A percentile compares a stretch with the other conserved stretches of the same genome.
These are phyloP conservation scores for Gasterosteus nipponicus DNA, from an alignment of 2,113 vertebrate genomes.

Conservation along the genomic window DNA sequence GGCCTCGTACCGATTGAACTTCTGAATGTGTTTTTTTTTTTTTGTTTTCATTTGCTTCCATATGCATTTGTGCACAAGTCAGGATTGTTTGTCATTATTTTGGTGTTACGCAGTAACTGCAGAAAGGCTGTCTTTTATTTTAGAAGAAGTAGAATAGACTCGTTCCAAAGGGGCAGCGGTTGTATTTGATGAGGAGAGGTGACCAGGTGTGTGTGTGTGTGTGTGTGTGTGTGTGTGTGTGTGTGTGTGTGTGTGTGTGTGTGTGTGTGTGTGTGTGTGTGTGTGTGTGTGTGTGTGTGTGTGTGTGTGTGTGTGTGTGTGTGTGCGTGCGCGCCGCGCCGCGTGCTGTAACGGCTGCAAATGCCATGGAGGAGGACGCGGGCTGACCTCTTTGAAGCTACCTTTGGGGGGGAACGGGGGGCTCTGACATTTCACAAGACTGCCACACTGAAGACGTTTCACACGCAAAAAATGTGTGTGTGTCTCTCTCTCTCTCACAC, in stretches of 20 bases:
- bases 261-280: not conserved
- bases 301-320: not conserved
- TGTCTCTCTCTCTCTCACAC: slow-evolving; percentile 1
- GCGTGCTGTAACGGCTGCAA: slow-evolving; percentile 55
- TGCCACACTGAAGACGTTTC: slow-evolving; percentile 22
- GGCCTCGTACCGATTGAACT: slow-evolving; percentile 18
- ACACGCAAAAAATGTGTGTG: slow-evolving; percentile 31
- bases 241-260: slow-evolving; percentile 2
- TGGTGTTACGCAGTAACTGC: too few species aligned
- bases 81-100: not conserved
- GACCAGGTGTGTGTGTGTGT: slow-evolving; percentile 31
- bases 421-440: slow-evolving; percentile 73
- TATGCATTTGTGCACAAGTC: not conserved
- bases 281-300: slow-evolving; percentile 12
- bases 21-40: slow-evolving; percentile 10
- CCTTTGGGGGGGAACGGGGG: slow-evolving; percentile 61
- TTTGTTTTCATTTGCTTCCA: slow-evolving; percentile 13
- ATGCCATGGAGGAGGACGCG: slow-evolving; percentile 68
- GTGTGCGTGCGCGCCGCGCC: too few species aligned
- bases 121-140: slow-evolving; percentile 20
- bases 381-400: slow-evolving; percentile 71
- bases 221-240: not conserved
- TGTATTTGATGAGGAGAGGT: slow-evolving; percentile 34
- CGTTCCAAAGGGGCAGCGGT: slow-evolving; percentile 9
- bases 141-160: slow-evolving; percentile 14